Evolutionary conservation across 1,140 invertebrate genomes (phyloP).

Genomic region (Drosophila obscura): DNA sequence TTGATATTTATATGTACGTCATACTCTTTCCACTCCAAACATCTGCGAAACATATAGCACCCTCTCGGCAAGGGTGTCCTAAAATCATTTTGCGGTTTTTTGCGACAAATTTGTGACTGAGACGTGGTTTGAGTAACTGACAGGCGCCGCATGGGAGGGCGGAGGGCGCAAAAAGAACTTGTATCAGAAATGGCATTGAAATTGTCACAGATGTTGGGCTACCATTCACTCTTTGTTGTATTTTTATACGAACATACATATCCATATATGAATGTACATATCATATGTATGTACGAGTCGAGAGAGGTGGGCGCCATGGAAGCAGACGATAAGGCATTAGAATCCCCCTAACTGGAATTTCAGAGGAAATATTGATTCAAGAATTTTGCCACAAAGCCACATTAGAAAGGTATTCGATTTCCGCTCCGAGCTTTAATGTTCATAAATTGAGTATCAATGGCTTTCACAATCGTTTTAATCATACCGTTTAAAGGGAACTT

Average conservation of each 20-base stretch:
- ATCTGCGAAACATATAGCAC: too few relatives aligned
- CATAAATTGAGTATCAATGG: background rate
- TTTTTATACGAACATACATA: background rate
- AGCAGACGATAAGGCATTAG: conserved; percentile 14
- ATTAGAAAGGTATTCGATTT: background rate
- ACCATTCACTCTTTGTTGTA: background rate
- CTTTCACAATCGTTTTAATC: conserved; percentile 11
- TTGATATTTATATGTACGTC: too few relatives aligned
- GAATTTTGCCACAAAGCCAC: background rate
- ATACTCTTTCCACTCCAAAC: too few relatives aligned
- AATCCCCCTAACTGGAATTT: background rate
- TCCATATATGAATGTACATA: background rate
- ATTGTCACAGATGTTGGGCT: conserved; percentile 27
- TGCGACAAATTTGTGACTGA: conserved; percentile 20
- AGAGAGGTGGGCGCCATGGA: conserved; percentile 2
- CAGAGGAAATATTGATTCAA: conserved; percentile 7
- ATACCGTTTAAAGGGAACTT: background rate
- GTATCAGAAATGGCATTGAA: conserved; percentile 26
- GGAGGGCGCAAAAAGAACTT: conserved; percentile 14
- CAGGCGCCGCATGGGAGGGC: background rate
- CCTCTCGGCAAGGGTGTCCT: too few relatives aligned
- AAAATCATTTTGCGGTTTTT: conserved; percentile 28
- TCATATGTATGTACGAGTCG: background rate
- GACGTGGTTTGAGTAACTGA: conserved; percentile 14
- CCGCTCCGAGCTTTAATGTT: too few relatives aligned